Evolutionary conservation across 2,113 vertebrate genomes (phyloP).

Genomic region (Tyrannus savana): DNA sequence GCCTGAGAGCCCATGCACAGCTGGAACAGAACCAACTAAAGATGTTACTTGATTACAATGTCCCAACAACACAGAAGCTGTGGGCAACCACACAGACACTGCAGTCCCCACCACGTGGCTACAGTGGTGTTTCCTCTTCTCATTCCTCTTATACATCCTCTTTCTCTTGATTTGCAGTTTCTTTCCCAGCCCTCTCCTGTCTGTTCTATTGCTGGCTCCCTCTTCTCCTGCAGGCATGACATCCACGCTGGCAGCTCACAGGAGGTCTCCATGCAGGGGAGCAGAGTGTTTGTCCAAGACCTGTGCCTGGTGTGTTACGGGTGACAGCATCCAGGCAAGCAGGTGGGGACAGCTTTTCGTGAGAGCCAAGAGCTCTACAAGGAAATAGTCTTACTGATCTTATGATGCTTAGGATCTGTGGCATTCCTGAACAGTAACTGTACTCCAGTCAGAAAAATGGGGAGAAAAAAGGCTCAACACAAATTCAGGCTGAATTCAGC

Average conservation of each 20-base stretch:
- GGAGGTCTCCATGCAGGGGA: background rate
- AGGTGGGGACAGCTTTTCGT: background rate
- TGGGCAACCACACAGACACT: background rate
- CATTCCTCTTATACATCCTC: background rate
- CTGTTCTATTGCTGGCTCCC: background rate
- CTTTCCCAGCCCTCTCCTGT: background rate
- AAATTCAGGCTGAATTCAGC: background rate
- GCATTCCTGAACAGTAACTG: background rate
- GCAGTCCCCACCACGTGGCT: background rate
- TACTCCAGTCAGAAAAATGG: background rate
- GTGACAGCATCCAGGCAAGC: background rate
- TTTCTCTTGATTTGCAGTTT: background rate
- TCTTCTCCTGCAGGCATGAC: background rate
- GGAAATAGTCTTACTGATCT: background rate
- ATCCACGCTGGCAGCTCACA: background rate
- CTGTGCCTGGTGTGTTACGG: background rate
- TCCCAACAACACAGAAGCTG: background rate
- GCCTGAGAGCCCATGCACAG: background rate
- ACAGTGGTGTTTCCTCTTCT: background rate
- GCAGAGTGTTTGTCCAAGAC: background rate
- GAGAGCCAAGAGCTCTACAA: background rate
- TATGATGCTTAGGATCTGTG: background rate
- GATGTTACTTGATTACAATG: too few species aligned
- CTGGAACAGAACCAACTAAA: background rate
- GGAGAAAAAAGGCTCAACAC: background rate